Evolutionary conservation across 1,140 invertebrate species (phyloP).

Genomic region (Drosophila parabipectinata): DNA sequence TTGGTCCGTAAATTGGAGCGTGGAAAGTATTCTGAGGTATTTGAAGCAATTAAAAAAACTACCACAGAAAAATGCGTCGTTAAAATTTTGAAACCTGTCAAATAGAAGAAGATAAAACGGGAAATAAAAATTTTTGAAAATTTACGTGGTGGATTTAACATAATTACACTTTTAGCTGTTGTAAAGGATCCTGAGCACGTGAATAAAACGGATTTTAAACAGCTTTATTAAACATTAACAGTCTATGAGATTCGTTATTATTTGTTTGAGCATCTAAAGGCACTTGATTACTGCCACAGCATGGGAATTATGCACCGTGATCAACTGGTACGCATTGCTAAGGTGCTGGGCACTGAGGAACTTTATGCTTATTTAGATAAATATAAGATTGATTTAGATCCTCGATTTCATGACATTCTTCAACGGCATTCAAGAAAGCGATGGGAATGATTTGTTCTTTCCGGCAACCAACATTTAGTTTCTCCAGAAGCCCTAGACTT

Average conservation of each 20-base stretch:
- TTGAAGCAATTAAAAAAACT: constrained; percentile 99
- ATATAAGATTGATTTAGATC: constrained; percentile 99
- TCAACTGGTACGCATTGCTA: constrained; percentile 99
- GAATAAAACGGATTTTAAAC: constrained; percentile 99
- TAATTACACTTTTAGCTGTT: constrained; percentile 98
- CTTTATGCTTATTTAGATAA: constrained; percentile 99
- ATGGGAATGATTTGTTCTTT: constrained; percentile 99
- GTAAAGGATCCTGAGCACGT: constrained; percentile 99
- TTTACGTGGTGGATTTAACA: constrained; percentile 98
- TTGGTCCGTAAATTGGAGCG: constrained; percentile 98
- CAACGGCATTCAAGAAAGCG: constrained; percentile 99
- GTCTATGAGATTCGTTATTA: constrained; percentile 98
- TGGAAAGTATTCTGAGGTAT: constrained; percentile 99
- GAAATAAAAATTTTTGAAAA: constrained; percentile 99
- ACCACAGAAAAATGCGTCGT: constrained; percentile 99
- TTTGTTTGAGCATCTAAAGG: constrained; percentile 90
- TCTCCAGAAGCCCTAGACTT: constrained; percentile 99
- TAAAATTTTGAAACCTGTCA: constrained; percentile 99
- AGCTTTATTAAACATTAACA: constrained; percentile 99
- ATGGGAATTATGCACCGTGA: constrained; percentile 99
- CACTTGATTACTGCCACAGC: constrained; percentile 99
- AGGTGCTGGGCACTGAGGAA: constrained; percentile 99
- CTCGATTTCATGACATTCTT: constrained; percentile 99
- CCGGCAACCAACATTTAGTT: constrained; percentile 99
- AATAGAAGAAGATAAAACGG: constrained; percentile 99